Conservation (phyloP, 2,113 vertebrate genomes). For the Heterotilapia buettikoferi region DNA sequence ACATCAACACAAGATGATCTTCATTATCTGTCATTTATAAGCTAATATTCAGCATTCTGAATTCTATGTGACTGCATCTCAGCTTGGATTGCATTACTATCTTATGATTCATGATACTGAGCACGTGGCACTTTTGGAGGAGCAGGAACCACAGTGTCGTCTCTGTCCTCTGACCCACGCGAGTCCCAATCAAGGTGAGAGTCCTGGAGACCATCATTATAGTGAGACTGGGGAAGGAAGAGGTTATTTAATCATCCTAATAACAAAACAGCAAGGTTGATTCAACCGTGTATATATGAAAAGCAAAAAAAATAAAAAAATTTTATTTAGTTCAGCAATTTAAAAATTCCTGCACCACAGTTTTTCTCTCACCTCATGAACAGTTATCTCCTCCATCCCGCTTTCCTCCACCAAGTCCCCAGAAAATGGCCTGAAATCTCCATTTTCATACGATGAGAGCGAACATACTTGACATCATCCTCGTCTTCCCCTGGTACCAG, state of each 20-base stretch:
- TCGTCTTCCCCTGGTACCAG: slow-evolving; percentile 50
- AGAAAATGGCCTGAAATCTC: slow-evolving; percentile 61
- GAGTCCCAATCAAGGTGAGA: slow-evolving; percentile 50
- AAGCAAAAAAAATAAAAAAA: background rate
- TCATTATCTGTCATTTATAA: background rate
- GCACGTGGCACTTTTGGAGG: slow-evolving; percentile 69
- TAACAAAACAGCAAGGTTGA: background rate
- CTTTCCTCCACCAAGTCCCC: slow-evolving; percentile 58
- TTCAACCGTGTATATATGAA: background rate
- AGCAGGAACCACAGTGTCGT: slow-evolving; percentile 55
- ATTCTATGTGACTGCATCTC: background rate
- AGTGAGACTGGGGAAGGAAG: slow-evolving; percentile 48
- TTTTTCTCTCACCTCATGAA: slow-evolving; percentile 56
- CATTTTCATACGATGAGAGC: slow-evolving; percentile 65
- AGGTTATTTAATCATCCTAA: background rate
- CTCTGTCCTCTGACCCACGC: slow-evolving; percentile 42
- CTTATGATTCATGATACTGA: slow-evolving; percentile 36
- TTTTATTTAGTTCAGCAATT: background rate
- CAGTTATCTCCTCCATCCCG: slow-evolving; percentile 54
- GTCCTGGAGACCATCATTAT: slow-evolving; percentile 60
- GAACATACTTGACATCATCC: slow-evolving; percentile 63
- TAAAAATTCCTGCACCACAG: background rate
- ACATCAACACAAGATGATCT: background rate
- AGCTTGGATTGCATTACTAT: background rate
- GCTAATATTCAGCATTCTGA: background rate